These are phyloP conservation scores for Chromobotia macracanthus DNA, from an alignment of 2,797 vertebrate species.

Conservation along the genomic window DNA sequence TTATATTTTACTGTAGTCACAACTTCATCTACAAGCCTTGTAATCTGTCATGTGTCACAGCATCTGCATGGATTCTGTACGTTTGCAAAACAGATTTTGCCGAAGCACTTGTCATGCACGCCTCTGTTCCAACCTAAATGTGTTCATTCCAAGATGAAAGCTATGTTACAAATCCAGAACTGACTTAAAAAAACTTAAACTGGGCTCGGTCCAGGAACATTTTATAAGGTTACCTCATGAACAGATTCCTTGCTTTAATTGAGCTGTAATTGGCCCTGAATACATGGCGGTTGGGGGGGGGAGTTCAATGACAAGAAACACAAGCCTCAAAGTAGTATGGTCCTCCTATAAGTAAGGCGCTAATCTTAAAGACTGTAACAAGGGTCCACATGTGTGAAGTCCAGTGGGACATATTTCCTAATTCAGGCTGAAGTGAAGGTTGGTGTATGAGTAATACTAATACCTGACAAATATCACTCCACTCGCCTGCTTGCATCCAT, in stretches of 20 bases:
- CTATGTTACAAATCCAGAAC: conserved; percentile 60
- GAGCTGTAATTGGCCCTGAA: conserved; percentile 73
- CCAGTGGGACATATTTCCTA: conserved; percentile 59
- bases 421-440: conserved; percentile 52
- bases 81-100: conserved; percentile 18
- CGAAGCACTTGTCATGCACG: conserved; percentile 12
- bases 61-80: not conserved
- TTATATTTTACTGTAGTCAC: conserved; percentile 5
- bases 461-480: conserved; percentile 27
- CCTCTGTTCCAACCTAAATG: conserved; percentile 45
- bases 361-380: conserved; percentile 64
- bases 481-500: conserved; percentile 3
- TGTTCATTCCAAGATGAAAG: conserved; percentile 45
- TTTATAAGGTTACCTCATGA: conserved; percentile 69
- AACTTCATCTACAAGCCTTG: conserved; percentile 19
- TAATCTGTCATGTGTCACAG: conserved; percentile 17
- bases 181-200: conserved; percentile 66
- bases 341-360: conserved; percentile 43
- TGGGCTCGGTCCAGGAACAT: conserved; percentile 64
- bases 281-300: conserved; percentile 68
- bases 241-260: conserved; percentile 73
- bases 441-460: no score
- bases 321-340: conserved; percentile 26
- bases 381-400: conserved; percentile 65
- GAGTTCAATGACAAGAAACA: conserved; percentile 53